Percentiles rank a stretch among this genome's conserved stretches.
Conservation (phyloP, 2,888 invertebrate species). For the Cephus spinipes region DNA sequence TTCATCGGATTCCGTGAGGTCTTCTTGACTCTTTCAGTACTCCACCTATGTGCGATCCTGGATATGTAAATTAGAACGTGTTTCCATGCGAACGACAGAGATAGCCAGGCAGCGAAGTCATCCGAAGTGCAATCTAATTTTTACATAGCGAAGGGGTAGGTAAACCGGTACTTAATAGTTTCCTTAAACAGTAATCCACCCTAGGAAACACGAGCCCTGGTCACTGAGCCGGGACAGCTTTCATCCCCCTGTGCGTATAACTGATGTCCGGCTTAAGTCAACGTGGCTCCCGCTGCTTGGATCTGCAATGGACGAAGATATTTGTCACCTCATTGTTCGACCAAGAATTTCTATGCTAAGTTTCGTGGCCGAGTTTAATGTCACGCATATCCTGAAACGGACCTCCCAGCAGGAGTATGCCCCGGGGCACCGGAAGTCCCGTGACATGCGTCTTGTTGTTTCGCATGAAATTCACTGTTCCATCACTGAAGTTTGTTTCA, state of each 20-base stretch:
- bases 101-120: not conserved
- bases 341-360: slow-evolving; percentile 45
- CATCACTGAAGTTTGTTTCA: not conserved
- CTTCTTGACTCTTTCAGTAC: not conserved
- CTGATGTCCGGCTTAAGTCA: slow-evolving; percentile 59
- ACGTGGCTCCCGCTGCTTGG: slow-evolving; percentile 35
- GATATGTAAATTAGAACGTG: not conserved
- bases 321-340: slow-evolving; percentile 65
- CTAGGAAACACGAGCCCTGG: slow-evolving; percentile 33
- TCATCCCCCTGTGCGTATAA: slow-evolving; percentile 31
- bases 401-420: slow-evolving; percentile 10
- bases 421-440: slow-evolving; percentile 34
- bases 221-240: slow-evolving; percentile 22
- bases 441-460: slow-evolving; percentile 39
- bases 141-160: not conserved
- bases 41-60: not conserved
- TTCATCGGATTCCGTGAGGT: slow-evolving; percentile 14
- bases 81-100: not conserved
- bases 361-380: slow-evolving; percentile 61
- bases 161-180: slow-evolving; percentile 21
- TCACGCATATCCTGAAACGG: slow-evolving; percentile 59
- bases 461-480: not conserved
- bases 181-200: slow-evolving; percentile 34
- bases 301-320: slow-evolving; percentile 48
- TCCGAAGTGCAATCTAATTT: not conserved